phyloP scores from a whole-genome alignment of 1,140 invertebrate species.

The Contarinia nasturtii region DNA sequence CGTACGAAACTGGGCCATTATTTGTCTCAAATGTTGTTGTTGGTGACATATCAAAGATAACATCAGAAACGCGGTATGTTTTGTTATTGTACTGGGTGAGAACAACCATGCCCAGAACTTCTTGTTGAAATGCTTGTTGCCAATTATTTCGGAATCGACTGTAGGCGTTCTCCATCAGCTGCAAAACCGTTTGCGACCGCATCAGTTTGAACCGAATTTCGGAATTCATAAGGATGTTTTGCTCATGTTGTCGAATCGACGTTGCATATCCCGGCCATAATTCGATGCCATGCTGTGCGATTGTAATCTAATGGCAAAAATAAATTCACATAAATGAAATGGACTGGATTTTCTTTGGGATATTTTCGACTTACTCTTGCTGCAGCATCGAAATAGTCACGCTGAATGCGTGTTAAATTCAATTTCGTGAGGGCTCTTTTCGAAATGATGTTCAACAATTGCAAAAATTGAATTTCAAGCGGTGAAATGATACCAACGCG shows the following conservation, averaged over 20 bases:
- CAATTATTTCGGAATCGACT: conserved; percentile 21
- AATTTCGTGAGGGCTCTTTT: conserved; percentile 43
- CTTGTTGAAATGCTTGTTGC: conserved; percentile 31
- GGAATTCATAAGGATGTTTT: conserved; percentile 43
- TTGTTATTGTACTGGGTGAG: conserved; percentile 84
- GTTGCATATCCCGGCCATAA: conserved; percentile 67
- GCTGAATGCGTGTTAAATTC: conserved; percentile 44
- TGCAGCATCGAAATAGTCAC: conserved; percentile 58
- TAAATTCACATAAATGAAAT: neutral
- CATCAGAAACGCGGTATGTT: conserved; percentile 76
- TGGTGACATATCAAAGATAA: conserved; percentile 44
- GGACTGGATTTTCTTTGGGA: conserved; percentile 6
- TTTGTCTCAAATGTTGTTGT: conserved; percentile 36
- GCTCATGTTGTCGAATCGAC: conserved; percentile 61
- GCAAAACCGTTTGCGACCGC: conserved; percentile 30
- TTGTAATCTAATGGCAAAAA: neutral
- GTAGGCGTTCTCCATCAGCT: neutral
- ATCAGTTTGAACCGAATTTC: conserved; percentile 58
- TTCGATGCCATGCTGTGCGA: conserved; percentile 15
- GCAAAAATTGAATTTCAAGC: conserved; percentile 29
- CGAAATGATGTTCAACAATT: conserved; percentile 59
- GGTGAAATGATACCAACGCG: conserved; percentile 19
- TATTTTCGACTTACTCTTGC: conserved; percentile 6
- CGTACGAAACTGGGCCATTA: conserved; percentile 37
- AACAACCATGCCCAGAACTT: conserved; percentile 43